Conservation (phyloP, 2,797 vertebrate genomes). For the Erpetoichthys calabaricus region DNA sequence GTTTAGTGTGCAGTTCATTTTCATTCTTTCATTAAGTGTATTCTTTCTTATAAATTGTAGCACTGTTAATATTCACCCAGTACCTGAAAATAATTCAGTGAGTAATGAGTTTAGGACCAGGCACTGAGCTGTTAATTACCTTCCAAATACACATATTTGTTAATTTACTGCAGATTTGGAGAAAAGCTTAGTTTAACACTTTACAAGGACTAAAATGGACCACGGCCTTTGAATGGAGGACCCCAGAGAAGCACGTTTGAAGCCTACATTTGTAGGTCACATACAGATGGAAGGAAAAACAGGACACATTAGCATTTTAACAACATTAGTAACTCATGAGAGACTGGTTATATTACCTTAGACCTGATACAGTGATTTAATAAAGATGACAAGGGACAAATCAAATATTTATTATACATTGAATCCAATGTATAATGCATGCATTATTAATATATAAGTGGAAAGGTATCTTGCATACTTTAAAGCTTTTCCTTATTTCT, state of each 20-base stretch:
- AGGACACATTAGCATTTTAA: slow-evolving; percentile 9
- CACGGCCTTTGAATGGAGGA: not conserved
- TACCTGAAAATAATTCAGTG: too few species aligned
- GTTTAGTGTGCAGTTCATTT: too few species aligned
- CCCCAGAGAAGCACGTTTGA: not conserved
- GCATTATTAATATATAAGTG: slow-evolving; percentile 8
- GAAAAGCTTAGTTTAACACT: too few species aligned
- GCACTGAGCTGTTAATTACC: too few species aligned
- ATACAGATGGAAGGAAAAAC: not conserved
- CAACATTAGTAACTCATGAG: slow-evolving; percentile 3
- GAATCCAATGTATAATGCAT: slow-evolving; percentile 10
- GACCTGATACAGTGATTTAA: slow-evolving; percentile 5
- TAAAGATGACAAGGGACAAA: slow-evolving; percentile 1
- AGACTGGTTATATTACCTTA: slow-evolving; percentile 5
- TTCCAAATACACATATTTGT: too few species aligned
- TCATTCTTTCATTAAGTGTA: too few species aligned
- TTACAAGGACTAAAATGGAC: too few species aligned
- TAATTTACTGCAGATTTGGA: too few species aligned
- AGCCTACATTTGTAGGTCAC: slow-evolving; percentile 7
- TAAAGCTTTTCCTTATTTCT: slow-evolving; percentile 6
- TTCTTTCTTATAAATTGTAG: too few species aligned
- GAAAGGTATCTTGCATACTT: slow-evolving; percentile 7
- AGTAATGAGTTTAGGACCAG: too few species aligned
- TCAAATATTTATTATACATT: slow-evolving; percentile 10
- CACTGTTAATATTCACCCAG: too few species aligned